phyloP scores from a whole-genome alignment of 2,888 invertebrate species.

The Diplazon laetatorius region DNA sequence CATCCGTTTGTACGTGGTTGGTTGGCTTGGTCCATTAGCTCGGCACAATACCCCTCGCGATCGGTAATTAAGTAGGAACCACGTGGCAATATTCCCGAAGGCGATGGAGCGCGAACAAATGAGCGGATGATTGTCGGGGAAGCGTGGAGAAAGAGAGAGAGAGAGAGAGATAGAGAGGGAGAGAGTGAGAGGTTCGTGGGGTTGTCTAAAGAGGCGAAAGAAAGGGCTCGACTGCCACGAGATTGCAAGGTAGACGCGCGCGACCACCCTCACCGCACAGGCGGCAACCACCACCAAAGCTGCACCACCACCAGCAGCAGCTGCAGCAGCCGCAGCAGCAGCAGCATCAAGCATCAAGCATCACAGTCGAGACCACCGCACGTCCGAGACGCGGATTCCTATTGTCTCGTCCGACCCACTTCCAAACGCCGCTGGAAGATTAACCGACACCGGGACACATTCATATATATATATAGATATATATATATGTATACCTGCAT shows the following conservation, averaged over 20 bases:
- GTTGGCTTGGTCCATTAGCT: conserved; percentile 3
- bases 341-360: too few species aligned
- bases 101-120: conserved; percentile 56
- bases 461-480: too few species aligned
- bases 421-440: conserved; percentile 75
- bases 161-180: background rate
- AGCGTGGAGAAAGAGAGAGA: conserved; percentile 11
- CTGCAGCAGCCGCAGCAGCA: too few species aligned
- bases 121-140: conserved; percentile 56
- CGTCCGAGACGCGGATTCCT: conserved; percentile 59
- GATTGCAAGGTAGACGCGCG: conserved; percentile 66
- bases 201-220: conserved; percentile 41
- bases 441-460: conserved; percentile 70
- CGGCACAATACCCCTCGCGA: background rate
- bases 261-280: conserved; percentile 23
- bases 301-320: too few species aligned
- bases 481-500: too few species aligned
- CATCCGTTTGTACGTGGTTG: background rate
- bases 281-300: conserved; percentile 18
- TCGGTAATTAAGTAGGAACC: conserved; percentile 24
- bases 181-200: too few species aligned
- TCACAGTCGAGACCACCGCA: conserved; percentile 31
- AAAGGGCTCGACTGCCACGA: conserved; percentile 59
- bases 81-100: background rate
- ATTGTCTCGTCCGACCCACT: conserved; percentile 77